Evolutionary conservation across 2,888 invertebrate genomes (phyloP).

Genomic region (Dioctria rufipes): DNA sequence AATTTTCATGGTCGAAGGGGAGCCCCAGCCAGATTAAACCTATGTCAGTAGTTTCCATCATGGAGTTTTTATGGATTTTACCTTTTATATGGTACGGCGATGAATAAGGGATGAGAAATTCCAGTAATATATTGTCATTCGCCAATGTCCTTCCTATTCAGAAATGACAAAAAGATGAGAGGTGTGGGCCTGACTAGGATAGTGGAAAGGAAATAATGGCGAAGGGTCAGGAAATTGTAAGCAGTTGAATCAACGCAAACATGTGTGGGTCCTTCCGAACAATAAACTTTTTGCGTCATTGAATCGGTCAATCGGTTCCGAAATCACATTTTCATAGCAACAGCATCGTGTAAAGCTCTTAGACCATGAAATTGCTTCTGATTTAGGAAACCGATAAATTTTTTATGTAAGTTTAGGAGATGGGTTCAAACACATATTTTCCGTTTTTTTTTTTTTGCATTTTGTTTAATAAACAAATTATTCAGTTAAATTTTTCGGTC

Average conservation of each 20-base stretch:
- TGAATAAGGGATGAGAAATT: background rate
- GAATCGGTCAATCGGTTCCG: constrained; percentile 38
- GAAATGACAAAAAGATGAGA: constrained; percentile 16
- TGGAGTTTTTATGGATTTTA: constrained; percentile 22
- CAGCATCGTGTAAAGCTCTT: background rate
- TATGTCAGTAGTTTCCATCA: background rate
- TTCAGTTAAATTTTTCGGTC: too few species aligned
- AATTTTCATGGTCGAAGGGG: background rate
- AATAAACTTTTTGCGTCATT: constrained; percentile 49
- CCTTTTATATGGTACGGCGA: background rate
- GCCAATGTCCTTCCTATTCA: background rate
- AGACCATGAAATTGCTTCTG: constrained; percentile 48
- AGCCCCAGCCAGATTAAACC: background rate
- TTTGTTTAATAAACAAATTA: too few species aligned
- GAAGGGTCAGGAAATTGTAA: constrained; percentile 49
- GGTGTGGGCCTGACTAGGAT: background rate
- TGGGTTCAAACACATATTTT: background rate
- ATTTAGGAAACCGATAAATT: constrained; percentile 35
- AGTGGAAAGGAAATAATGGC: constrained; percentile 39
- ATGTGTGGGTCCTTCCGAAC: constrained; percentile 45
- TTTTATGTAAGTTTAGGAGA: constrained; percentile 16
- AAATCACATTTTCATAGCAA: constrained; percentile 24
- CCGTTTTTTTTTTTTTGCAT: background rate
- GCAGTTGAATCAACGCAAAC: constrained; percentile 51
- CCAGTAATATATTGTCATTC: constrained; percentile 8